phyloP scores from a whole-genome alignment of 2,113 vertebrate species.

The Perca schrenkii region DNA sequence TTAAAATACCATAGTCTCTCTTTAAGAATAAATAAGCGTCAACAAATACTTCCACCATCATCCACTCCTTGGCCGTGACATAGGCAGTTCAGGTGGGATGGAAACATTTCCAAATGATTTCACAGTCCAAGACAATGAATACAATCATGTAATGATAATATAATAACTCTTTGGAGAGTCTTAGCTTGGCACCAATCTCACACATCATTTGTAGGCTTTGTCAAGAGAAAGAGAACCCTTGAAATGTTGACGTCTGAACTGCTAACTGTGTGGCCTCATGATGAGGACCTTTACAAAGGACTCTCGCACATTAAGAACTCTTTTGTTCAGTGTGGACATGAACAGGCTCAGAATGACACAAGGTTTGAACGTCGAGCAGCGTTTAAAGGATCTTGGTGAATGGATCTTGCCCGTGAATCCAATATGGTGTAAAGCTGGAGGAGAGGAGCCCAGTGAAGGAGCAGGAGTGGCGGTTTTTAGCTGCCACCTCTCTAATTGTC shows the following conservation, averaged over 20 bases:
- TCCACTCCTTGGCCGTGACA: background rate
- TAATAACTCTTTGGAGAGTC: background rate
- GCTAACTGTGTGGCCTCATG: background rate
- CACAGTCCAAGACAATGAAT: background rate
- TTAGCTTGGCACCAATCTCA: background rate
- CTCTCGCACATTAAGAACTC: background rate
- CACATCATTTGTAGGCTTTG: background rate
- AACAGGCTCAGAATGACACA: constrained; percentile 16
- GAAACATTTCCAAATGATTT: background rate
- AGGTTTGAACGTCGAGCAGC: constrained; percentile 1
- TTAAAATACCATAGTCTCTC: too few relatives aligned
- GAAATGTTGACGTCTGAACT: background rate
- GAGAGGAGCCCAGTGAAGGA: constrained; percentile 33
- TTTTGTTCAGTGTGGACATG: background rate
- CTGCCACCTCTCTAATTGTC: constrained; percentile 70
- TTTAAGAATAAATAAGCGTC: too few relatives aligned
- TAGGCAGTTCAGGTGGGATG: background rate
- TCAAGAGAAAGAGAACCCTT: background rate
- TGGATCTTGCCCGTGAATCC: constrained; percentile 28
- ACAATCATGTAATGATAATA: background rate
- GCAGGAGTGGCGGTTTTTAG: constrained; percentile 10
- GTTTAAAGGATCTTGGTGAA: constrained; percentile 38
- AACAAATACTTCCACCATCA: background rate
- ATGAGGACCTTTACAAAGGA: background rate
- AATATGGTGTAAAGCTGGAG: constrained; percentile 27